Evolutionary conservation across 2,797 vertebrate species (phyloP).

Genomic region (Cirrhinus mrigala): DNA sequence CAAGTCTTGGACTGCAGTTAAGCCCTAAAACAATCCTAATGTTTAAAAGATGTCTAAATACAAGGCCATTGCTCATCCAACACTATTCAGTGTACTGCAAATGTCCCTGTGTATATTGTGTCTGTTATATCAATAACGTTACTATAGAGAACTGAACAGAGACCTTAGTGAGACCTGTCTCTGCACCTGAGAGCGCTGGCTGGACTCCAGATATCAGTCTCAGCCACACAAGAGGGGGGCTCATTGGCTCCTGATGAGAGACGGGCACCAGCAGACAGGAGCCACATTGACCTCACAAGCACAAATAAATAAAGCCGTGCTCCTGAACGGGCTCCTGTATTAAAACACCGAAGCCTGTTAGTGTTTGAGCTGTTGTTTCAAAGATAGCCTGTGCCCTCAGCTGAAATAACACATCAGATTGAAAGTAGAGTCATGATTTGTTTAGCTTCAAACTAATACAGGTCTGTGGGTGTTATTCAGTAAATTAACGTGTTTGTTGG

Average conservation of each 20-base stretch:
- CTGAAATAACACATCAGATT: slow-evolving; percentile 30
- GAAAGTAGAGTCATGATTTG: neutral
- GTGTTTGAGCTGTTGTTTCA: slow-evolving; percentile 35
- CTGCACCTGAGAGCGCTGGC: slow-evolving; percentile 49
- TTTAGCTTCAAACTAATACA: neutral
- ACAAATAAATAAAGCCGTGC: slow-evolving; percentile 50
- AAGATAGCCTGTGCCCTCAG: slow-evolving; percentile 45
- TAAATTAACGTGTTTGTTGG: neutral
- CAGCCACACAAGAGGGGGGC: slow-evolving; percentile 33
- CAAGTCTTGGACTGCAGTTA: slow-evolving; percentile 11
- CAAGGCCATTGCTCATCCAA: neutral
- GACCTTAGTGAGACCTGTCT: slow-evolving; percentile 18
- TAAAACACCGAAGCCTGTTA: slow-evolving; percentile 26
- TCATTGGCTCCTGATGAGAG: slow-evolving; percentile 53
- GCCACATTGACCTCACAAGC: slow-evolving; percentile 45
- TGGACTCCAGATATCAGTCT: slow-evolving; percentile 28
- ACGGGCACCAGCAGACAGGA: slow-evolving; percentile 35
- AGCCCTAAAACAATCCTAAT: slow-evolving; percentile 11
- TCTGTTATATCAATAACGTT: neutral
- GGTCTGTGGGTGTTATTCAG: slow-evolving; percentile 1
- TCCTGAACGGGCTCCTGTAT: slow-evolving; percentile 33
- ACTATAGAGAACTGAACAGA: slow-evolving; percentile 7
- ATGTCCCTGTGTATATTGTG: neutral
- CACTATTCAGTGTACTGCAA: neutral
- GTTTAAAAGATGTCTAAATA: slow-evolving; percentile 6